Conservation (phyloP, 1,140 invertebrate species). For the Sycophila sp. region DNA sequence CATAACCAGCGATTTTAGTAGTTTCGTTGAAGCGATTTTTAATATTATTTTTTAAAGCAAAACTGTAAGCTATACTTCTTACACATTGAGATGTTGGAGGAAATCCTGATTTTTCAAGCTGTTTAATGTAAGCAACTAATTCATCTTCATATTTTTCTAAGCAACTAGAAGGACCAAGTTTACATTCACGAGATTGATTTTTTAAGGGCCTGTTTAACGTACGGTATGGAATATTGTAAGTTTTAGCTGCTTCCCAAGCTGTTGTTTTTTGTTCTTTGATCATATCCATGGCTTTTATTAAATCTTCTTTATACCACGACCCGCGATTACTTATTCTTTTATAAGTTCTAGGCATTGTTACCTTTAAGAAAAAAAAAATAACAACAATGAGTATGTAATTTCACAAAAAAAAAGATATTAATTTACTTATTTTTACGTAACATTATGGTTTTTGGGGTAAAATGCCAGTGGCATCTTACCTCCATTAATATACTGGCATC, state of each 20-base stretch:
- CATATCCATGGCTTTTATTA: neutral
- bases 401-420: too few relatives aligned
- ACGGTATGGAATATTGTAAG: neutral
- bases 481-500: too few relatives aligned
- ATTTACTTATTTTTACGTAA: too few relatives aligned
- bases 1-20: conserved; percentile 39
- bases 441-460: too few relatives aligned
- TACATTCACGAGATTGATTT: neutral
- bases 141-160: neutral
- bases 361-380: too few relatives aligned
- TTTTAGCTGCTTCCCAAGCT: neutral
- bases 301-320: neutral
- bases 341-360: too few relatives aligned
- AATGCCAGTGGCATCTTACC: too few relatives aligned
- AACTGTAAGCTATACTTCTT: conserved; percentile 30
- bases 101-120: conserved; percentile 1
- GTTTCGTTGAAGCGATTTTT: conserved; percentile 36
- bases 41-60: conserved; percentile 26
- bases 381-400: too few relatives aligned
- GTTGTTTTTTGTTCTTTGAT: neutral
- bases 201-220: neutral
- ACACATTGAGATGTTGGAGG: conserved; percentile 9
- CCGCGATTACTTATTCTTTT: too few relatives aligned
- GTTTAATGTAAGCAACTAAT: neutral
- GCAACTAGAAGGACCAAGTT: neutral